A percentile compares a stretch with the other conserved stretches of the same genome.
These are phyloP conservation scores for Apus apus DNA, from an alignment of 2,113 vertebrate genomes.

Conservation along the genomic window DNA sequence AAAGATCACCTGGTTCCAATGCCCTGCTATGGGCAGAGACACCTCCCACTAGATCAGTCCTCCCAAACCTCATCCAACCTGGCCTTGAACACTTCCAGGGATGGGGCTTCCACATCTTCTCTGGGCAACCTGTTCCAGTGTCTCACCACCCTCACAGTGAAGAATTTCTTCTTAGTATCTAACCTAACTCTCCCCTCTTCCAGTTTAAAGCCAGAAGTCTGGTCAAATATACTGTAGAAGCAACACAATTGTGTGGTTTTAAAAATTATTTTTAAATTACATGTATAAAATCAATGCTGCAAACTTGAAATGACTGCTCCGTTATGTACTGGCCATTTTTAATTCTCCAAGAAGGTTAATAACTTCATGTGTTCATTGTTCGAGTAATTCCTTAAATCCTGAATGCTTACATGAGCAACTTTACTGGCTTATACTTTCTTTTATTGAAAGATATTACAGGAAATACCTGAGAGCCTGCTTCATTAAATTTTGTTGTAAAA, in stretches of 20 bases:
- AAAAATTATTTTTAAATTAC: not conserved
- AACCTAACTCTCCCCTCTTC: too few relatives aligned
- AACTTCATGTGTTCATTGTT: not conserved
- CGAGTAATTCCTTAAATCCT: slow-evolving; percentile 32
- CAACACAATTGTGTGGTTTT: not conserved
- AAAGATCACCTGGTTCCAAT: too few relatives aligned
- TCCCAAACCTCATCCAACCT: too few relatives aligned
- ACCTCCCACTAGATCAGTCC: too few relatives aligned
- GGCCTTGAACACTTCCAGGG: too few relatives aligned
- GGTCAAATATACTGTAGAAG: not conserved
- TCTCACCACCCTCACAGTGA: too few relatives aligned
- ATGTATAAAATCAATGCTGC: not conserved
- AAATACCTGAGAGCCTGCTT: slow-evolving; percentile 1
- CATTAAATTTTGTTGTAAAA: slow-evolving; percentile 26
- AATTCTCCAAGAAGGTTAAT: slow-evolving; percentile 2
- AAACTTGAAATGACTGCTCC: not conserved
- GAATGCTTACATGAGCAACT: slow-evolving; percentile 24
- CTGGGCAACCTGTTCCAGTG: too few relatives aligned
- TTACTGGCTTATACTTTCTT: slow-evolving; percentile 6
- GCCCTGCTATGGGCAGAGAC: too few relatives aligned
- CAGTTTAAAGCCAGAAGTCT: not conserved
- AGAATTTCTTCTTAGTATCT: too few relatives aligned
- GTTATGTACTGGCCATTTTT: not conserved
- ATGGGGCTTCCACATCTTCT: too few relatives aligned
- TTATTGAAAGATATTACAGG: slow-evolving; percentile 16